Evolutionary conservation across 2,888 invertebrate species (phyloP), one percentile per base, ranked within the genome.

Genomic region (Cheiracanthium punctorium): DNA sequence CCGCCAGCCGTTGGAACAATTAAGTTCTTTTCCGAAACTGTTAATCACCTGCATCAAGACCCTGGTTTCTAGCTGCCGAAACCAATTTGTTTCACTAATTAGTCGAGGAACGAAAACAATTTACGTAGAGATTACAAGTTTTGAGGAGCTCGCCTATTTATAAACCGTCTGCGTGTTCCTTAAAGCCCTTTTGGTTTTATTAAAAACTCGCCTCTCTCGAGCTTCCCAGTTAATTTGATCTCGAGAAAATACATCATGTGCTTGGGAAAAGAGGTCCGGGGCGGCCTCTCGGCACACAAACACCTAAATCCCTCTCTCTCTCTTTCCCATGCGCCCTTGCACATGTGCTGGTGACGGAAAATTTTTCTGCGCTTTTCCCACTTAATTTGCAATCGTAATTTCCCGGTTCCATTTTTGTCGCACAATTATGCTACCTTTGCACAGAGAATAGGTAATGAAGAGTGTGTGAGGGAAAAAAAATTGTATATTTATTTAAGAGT

Each of bases 71-170:
- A 20, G 10, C 43, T 37, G 8, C 32, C 48, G 76, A 52, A 79
- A 79, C 84, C 84, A 85, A 85, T 85, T 85, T 85, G 84, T 85
- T 85, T 85, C 84, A 41, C 79, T 85, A 85, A 85, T 85, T 85
- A 85, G 79, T 74, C 79, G n/a, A 37, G 14, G 79, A 65, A 79
- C 84, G 79, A 79, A 85, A 85, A 85, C 84, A 85, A 85, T 85
- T 85, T 85, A 85, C 84, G 73, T 73, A 41, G 70, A 85, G 84
- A 85, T 85, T 85, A 85, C 84, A 85, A 85, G 84, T 85, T 85
- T 77, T 77, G 72, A 73, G 77, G 37, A 64, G 77, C 69, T 28
- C n/a, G 77, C 67, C 77, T 85, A 85, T 85, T 85, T 85, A 85
- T 85, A 85, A 85, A 85, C 77, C 79, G 73, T 77, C 52, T 73